Conservation (phyloP, 1,140 invertebrate species). For the Leguminivora glycinivorella region DNA sequence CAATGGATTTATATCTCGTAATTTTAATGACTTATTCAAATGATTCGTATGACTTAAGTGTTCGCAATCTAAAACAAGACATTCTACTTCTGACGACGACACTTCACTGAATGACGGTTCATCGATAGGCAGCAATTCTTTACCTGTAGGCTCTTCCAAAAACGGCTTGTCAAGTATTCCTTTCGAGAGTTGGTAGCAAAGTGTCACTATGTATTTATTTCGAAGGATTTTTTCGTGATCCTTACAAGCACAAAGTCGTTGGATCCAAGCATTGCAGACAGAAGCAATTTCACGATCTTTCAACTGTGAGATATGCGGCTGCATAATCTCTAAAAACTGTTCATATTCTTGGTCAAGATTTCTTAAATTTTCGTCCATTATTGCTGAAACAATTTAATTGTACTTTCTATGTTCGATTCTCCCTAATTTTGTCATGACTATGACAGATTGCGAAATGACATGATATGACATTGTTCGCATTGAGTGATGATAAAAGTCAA, state of each 20-base stretch:
- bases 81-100: conserved; percentile 56
- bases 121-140: conserved; percentile 38
- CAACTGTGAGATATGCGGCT: conserved; percentile 56
- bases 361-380: conserved; percentile 52
- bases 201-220: conserved; percentile 62
- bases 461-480: neutral
- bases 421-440: neutral
- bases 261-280: conserved; percentile 63
- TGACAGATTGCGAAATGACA: neutral
- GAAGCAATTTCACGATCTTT: conserved; percentile 51
- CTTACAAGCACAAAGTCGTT: conserved; percentile 54
- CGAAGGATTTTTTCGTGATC: conserved; percentile 54
- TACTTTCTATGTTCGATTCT: neutral
- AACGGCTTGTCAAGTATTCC: conserved; percentile 62
- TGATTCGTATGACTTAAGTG: conserved; percentile 39
- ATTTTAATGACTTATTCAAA: neutral
- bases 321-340: conserved; percentile 61
- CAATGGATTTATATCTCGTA: neutral
- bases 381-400: conserved; percentile 19
- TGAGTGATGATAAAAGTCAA: too few species aligned
- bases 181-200: conserved; percentile 63
- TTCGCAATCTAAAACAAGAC: conserved; percentile 47
- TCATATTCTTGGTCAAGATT: conserved; percentile 64
- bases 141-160: conserved; percentile 39
- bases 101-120: conserved; percentile 48